Conservation (phyloP, 2,888 invertebrate genomes). For the Hipparchia semele region DNA sequence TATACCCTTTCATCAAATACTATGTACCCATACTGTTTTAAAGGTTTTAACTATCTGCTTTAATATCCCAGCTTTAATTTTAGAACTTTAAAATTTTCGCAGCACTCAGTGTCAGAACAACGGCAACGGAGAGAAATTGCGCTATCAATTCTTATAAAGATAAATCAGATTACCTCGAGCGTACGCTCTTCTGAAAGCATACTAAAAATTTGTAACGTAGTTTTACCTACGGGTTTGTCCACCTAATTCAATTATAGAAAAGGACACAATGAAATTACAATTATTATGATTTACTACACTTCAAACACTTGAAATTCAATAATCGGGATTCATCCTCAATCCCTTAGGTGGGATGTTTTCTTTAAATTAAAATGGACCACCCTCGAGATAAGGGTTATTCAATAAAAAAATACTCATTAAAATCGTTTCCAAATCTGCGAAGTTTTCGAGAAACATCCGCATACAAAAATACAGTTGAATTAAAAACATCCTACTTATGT, state of each 20-base stretch:
- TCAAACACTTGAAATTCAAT: too few species aligned
- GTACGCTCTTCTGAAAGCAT: background rate
- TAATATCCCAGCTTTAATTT: background rate
- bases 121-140: conserved; percentile 4
- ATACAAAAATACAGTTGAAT: too few species aligned
- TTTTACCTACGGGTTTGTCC: background rate
- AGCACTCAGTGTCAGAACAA: background rate
- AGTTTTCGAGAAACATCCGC: too few species aligned
- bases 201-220: background rate
- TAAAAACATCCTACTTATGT: too few species aligned
- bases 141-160: conserved; percentile 5
- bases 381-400: too few species aligned
- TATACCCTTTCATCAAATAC: background rate
- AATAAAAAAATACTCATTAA: too few species aligned
- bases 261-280: too few species aligned
- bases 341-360: too few species aligned
- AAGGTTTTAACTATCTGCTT: background rate
- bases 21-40: background rate
- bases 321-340: too few species aligned
- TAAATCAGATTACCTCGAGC: conserved; percentile 11
- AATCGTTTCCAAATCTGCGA: too few species aligned
- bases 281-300: too few species aligned
- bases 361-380: too few species aligned
- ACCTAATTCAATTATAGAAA: background rate
- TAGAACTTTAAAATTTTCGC: background rate